Evolutionary conservation across 2,888 invertebrate species (phyloP).

Genomic region (Eudemis profundana): DNA sequence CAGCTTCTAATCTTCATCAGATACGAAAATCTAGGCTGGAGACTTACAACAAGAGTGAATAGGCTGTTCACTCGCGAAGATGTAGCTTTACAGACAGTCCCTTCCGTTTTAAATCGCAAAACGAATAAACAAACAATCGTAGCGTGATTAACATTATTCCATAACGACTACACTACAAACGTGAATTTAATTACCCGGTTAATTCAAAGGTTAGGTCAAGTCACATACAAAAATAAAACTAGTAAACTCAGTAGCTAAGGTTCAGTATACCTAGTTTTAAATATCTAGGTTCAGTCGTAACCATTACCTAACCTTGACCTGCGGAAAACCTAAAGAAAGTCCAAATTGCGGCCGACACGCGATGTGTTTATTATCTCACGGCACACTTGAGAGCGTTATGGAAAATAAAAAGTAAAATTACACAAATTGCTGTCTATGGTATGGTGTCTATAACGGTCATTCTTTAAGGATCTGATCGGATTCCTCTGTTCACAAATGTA

Average conservation of each 20-base stretch:
- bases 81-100: too few relatives aligned
- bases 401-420: conserved; percentile 26
- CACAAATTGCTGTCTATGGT: conserved; percentile 3
- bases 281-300: conserved; percentile 7
- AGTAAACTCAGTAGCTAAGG: conserved; percentile 12
- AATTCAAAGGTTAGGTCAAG: conserved; percentile 19
- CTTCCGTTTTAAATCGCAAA: not conserved
- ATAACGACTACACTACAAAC: not conserved
- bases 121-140: conserved; percentile 11
- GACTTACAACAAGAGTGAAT: too few relatives aligned
- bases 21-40: too few relatives aligned
- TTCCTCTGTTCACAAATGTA: too few relatives aligned
- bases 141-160: not conserved
- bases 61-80: too few relatives aligned
- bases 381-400: conserved; percentile 28
- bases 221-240: conserved; percentile 15
- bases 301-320: conserved; percentile 38
- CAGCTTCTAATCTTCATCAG: too few relatives aligned
- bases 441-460: not conserved
- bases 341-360: conserved; percentile 34
- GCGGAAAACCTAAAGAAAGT: conserved; percentile 26
- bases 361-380: conserved; percentile 39
- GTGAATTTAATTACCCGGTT: not conserved
- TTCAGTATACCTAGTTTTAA: not conserved
- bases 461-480: too few relatives aligned